These are phyloP conservation scores for Zoanthus solanderi DNA, from an alignment of 92 coral and sea anemone genomes.

Conservation along the genomic window DNA sequence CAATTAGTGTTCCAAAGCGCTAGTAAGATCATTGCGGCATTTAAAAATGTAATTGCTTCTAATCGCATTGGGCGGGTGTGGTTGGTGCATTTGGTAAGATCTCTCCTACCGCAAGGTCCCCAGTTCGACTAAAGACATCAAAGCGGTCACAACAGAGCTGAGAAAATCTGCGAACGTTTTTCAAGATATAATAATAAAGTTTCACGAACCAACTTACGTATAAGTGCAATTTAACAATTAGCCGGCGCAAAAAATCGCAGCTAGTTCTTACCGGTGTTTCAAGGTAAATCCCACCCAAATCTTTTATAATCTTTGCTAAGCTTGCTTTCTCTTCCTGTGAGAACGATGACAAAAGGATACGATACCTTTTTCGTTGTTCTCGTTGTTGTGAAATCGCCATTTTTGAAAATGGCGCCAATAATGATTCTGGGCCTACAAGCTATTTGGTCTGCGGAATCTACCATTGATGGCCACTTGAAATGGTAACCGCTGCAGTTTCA, in stretches of 20 bases:
- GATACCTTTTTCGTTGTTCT: conserved; percentile 69
- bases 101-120: too few species aligned
- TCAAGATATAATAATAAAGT: not conserved
- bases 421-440: not conserved
- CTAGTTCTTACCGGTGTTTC: conserved; percentile 83
- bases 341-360: conserved; percentile 86
- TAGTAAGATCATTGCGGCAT: too few species aligned
- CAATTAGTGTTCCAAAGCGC: too few species aligned
- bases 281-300: conserved; percentile 84
- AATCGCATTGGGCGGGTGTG: too few species aligned
- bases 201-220: not conserved
- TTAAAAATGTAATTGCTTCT: too few species aligned
- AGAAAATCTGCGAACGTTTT: not conserved
- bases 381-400: conserved; percentile 66
- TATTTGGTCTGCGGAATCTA: conserved; percentile 25
- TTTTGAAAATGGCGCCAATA: conserved; percentile 42
- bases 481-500: too few species aligned
- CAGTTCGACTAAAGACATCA: too few species aligned
- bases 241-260: too few species aligned
- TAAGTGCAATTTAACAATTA: too few species aligned
- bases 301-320: conserved; percentile 70
- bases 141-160: too few species aligned
- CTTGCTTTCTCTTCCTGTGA: conserved; percentile 74
- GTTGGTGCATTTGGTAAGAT: too few species aligned
- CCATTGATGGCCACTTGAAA: too few species aligned